A percentile compares a stretch with the other conserved stretches of the same genome.
Evolutionary conservation across 2,113 vertebrate species (phyloP).

Genomic region (Nyctereutes procyonoides): DNA sequence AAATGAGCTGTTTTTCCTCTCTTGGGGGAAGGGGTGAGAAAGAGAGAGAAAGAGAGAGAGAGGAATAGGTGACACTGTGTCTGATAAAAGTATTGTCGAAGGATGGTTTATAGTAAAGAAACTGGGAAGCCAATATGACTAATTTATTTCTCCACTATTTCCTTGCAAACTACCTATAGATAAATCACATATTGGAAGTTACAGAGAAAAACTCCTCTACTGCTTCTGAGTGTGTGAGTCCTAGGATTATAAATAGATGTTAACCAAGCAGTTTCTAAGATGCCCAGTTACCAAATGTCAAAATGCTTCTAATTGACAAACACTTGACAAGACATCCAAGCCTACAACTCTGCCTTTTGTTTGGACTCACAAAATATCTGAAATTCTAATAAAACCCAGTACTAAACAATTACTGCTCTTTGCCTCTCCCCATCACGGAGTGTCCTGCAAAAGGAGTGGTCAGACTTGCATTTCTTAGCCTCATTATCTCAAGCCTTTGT

Average conservation of each 20-base stretch:
- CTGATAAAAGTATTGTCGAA: background rate
- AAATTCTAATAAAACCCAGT: background rate
- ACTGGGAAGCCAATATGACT: background rate
- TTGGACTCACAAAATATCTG: background rate
- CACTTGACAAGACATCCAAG: background rate
- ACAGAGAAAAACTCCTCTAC: background rate
- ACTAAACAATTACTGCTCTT: background rate
- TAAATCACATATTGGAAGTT: background rate
- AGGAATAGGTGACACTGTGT: background rate
- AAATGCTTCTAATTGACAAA: background rate
- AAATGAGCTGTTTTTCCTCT: background rate
- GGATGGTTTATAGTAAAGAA: background rate
- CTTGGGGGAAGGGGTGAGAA: background rate
- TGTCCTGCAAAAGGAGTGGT: background rate
- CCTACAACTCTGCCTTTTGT: background rate
- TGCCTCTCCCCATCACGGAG: background rate
- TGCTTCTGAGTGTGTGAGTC: no score
- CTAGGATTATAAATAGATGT: background rate
- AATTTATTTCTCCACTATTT: slow-evolving; percentile 23
- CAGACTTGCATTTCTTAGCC: slow-evolving; percentile 65
- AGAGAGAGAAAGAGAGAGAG: background rate
- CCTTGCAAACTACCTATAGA: slow-evolving; percentile 18
- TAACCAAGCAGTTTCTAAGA: slow-evolving; percentile 5
- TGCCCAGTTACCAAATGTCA: background rate
- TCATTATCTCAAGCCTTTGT: slow-evolving; percentile 80